Conservation (phyloP, 2,888 invertebrate species). For the Aricia artaxerxes region DNA sequence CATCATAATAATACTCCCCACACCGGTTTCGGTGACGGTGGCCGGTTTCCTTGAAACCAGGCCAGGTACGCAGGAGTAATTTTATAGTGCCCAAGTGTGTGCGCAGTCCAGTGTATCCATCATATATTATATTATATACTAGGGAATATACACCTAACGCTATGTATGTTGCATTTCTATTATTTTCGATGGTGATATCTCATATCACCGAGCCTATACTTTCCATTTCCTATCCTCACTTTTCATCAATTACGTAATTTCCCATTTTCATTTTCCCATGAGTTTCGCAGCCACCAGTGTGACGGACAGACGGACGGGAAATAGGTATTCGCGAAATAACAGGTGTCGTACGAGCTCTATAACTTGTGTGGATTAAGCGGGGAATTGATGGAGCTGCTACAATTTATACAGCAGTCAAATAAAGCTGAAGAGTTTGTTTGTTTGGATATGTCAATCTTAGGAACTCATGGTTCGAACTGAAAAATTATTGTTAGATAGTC, state of each 20-base stretch:
- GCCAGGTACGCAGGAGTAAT: too few relatives aligned
- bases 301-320: slow-evolving; percentile 50
- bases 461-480: too few relatives aligned
- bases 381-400: slow-evolving; percentile 36
- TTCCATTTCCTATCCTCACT: not conserved
- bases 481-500: too few relatives aligned
- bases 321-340: slow-evolving; percentile 67
- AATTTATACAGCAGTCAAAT: not conserved
- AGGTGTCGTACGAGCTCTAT: slow-evolving; percentile 63
- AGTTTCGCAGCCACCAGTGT: slow-evolving; percentile 52
- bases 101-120: too few relatives aligned
- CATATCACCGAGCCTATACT: not conserved
- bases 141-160: too few relatives aligned
- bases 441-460: too few relatives aligned
- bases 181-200: not conserved
- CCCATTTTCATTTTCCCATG: slow-evolving; percentile 54
- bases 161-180: too few relatives aligned
- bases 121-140: too few relatives aligned
- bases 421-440: not conserved
- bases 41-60: too few relatives aligned
- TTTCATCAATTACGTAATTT: slow-evolving; percentile 42
- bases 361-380: slow-evolving; percentile 47
- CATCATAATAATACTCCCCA: too few relatives aligned
- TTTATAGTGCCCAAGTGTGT: too few relatives aligned
- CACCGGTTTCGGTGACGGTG: too few relatives aligned